Evolutionary conservation across 2,888 invertebrate genomes (phyloP), one percentile per base, ranked within the genome.

Genomic region (Omphaloscelis lunosa): DNA sequence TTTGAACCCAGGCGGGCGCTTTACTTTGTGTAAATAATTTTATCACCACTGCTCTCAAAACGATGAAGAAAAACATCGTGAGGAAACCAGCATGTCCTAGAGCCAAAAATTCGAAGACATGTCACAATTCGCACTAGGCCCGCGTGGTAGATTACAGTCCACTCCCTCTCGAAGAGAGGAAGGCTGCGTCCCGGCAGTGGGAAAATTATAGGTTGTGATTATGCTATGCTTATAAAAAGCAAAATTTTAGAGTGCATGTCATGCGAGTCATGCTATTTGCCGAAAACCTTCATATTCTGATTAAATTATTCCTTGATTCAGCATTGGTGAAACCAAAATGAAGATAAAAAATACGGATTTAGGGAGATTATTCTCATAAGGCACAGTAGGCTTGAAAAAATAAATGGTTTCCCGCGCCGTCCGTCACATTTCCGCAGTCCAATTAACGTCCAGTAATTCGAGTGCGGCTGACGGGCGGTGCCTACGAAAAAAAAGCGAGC

Each of bases 381-480:
- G 85, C 79, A 79, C 80, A 85, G 73, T 75, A 83, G 83, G 89
- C 83, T 82, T 72, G 75, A 85, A 82, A 92, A 93, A 95, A 94
- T 53, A 94, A 92, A 88, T 89, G 88, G 89, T 92, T 93, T 93
- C 93, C 91, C 93, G 92, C 90, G 92, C 93, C 94, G 94, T 94
- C 96, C 96, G 93, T 95, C 96, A 96, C 94, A 93, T 96, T 94
- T 96, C 95, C 93, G 94, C 94, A 92, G 95, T 96, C 96, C 96
- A 96, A 96, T 96, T 96, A 96, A 93, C 94, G 96, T 96, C 96
- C 93, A 92, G 94, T 96, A 95, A 96, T 96, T 95, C 94, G 95
- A 94, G 94, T 92, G 92, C 88, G 93, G 94, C 94, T 95, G 96
- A 95, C 95, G 95, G 92, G 91, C 89, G 88, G 90, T 89, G 92